A percentile compares a stretch with the other conserved stretches of the same genome.
These are phyloP conservation scores for Spinus pinus DNA, from an alignment of 2,797 vertebrate genomes.

Conservation along the genomic window DNA sequence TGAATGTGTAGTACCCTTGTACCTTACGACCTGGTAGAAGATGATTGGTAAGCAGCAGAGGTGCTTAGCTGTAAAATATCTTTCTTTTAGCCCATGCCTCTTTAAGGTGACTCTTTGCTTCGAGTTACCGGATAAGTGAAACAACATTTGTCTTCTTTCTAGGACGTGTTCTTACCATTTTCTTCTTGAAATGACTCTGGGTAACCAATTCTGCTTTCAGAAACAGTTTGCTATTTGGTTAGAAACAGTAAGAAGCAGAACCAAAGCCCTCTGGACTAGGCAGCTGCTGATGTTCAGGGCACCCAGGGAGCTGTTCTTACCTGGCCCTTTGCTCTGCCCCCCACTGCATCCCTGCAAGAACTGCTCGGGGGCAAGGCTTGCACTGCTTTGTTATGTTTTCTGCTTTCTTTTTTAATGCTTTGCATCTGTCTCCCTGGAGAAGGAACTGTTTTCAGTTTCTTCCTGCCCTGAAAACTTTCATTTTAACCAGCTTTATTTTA, in stretches of 20 bases:
- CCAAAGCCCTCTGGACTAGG: not conserved
- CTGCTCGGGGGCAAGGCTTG: not conserved
- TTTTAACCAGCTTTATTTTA: not conserved
- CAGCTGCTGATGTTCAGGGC: not conserved
- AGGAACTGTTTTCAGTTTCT: not conserved
- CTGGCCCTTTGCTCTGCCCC: not conserved
- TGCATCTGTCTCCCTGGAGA: not conserved
- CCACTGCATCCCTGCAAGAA: not conserved
- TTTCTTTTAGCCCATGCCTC: not conserved
- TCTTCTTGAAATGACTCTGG: not conserved
- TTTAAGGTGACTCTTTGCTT: not conserved
- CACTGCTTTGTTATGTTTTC: not conserved
- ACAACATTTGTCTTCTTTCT: not conserved
- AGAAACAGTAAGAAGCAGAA: not conserved
- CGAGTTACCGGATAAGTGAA: not conserved
- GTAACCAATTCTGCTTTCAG: not conserved
- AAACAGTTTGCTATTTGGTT: not conserved
- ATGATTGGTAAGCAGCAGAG: not conserved
- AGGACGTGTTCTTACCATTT: not conserved
- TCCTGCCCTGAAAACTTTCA: not conserved
- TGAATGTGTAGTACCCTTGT: not conserved
- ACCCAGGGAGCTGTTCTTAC: not conserved
- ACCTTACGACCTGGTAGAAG: not conserved
- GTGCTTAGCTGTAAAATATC: not conserved
- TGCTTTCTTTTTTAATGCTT: not conserved